Percentiles rank a stretch among this genome's conserved stretches.
Conservation (phyloP, 1,140 invertebrate genomes). For the Sycophila sp. region DNA sequence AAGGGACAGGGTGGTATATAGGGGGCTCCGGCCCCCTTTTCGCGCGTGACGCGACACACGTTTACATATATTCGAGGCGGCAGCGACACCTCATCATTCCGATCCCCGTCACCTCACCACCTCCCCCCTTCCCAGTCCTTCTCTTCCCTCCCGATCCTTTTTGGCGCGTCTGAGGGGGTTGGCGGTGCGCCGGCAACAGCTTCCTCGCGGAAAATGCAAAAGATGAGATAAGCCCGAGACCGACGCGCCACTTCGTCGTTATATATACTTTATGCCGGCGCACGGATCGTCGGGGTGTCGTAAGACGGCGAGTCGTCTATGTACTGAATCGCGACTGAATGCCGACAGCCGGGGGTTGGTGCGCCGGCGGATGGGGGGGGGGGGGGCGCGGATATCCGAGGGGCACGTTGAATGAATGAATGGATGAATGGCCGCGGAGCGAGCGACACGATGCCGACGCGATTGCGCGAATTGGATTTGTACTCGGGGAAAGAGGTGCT, state of each 20-base stretch:
- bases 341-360: not conserved
- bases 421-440: not conserved
- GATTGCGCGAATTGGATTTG: too few species aligned
- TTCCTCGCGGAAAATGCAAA: not conserved
- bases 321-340: not conserved
- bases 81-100: constrained; percentile 26
- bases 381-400: not conserved
- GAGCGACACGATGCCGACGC: not conserved
- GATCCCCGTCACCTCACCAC: not conserved
- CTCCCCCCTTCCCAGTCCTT: not conserved
- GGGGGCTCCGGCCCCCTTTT: not conserved
- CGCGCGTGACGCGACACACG: not conserved
- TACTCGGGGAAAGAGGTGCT: not conserved
- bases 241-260: not conserved
- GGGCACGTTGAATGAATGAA: not conserved
- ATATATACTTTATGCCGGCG: constrained; percentile 7
- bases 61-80: constrained; percentile 26
- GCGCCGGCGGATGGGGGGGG: not conserved
- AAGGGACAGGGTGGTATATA: not conserved
- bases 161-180: too few species aligned
- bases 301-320: not conserved
- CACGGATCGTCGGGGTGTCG: not conserved
- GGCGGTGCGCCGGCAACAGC: not conserved
- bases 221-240: constrained; percentile 8
- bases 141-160: not conserved